Evolutionary conservation across 2,888 invertebrate species (phyloP).

Genomic region (Oscheius sp.): DNA sequence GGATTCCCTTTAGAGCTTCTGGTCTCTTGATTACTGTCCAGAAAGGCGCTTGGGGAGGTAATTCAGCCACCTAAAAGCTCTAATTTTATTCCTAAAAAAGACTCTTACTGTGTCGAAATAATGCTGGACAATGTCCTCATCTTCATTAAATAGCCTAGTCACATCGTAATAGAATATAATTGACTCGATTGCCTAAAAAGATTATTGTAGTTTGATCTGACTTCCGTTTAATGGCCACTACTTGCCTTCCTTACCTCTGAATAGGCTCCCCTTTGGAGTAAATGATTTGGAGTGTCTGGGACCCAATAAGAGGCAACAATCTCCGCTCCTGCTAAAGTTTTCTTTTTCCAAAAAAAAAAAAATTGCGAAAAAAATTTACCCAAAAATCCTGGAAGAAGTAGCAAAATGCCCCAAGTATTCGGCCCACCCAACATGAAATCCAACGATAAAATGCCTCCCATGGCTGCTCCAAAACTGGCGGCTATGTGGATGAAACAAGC

Average conservation of each 20-base stretch:
- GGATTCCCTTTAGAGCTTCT: constrained; percentile 46
- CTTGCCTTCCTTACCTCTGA: constrained; percentile 56
- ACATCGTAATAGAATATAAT: constrained; percentile 61
- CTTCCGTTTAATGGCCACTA: constrained; percentile 36
- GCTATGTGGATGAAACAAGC: constrained; percentile 63
- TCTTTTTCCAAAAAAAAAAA: too few relatives aligned
- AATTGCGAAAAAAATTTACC: constrained; percentile 37
- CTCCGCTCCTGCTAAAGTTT: not conserved
- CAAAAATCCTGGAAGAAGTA: constrained; percentile 52
- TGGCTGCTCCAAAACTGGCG: constrained; percentile 61
- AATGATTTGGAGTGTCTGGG: constrained; percentile 62
- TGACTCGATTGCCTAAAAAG: constrained; percentile 21
- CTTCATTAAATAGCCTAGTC: constrained; percentile 39
- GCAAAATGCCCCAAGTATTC: constrained; percentile 55
- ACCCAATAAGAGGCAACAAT: constrained; percentile 28
- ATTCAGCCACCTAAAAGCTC: constrained; percentile 22
- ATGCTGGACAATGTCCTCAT: constrained; percentile 54
- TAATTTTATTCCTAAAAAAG: constrained; percentile 34
- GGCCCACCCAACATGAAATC: constrained; percentile 57
- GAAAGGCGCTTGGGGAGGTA: constrained; percentile 54
- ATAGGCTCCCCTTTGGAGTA: constrained; percentile 48
- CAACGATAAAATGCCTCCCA: constrained; percentile 62
- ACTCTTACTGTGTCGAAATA: constrained; percentile 59
- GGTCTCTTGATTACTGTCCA: constrained; percentile 40
- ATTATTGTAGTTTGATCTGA: too few relatives aligned